A percentile compares a stretch with the other conserved stretches of the same genome.
phyloP scores from a whole-genome alignment of 2,797 vertebrate genomes.

The Enteromius fasciolatus region DNA sequence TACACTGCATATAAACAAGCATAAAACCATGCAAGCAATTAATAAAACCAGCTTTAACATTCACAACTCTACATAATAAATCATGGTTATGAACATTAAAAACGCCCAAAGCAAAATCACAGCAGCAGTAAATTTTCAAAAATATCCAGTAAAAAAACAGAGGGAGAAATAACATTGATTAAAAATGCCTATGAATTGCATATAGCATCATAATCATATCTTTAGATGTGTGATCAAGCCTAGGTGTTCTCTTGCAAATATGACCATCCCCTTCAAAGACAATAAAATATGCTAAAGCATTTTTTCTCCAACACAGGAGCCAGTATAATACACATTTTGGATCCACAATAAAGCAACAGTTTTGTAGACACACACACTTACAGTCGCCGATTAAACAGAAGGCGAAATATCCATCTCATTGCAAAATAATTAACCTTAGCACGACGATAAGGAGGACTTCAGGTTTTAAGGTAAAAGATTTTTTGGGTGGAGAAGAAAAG shows the following conservation, averaged over 20 bases:
- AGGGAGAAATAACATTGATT: background rate
- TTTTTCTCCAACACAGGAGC: conserved; percentile 29
- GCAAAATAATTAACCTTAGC: conserved; percentile 61
- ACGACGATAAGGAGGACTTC: conserved; percentile 30
- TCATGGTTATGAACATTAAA: background rate
- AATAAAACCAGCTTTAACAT: conserved; percentile 3
- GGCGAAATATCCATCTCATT: conserved; percentile 28
- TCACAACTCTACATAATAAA: conserved; percentile 5
- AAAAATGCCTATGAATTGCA: background rate
- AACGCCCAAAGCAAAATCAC: background rate
- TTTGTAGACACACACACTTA: conserved; percentile 12
- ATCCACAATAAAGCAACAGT: conserved; percentile 27
- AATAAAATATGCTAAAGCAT: background rate
- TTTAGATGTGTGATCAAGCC: background rate
- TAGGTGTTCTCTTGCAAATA: background rate
- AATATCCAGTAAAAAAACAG: background rate
- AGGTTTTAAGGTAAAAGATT: conserved; percentile 57
- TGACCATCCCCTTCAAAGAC: background rate
- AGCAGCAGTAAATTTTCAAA: background rate
- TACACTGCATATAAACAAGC: conserved; percentile 1
- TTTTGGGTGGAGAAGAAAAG: conserved; percentile 7
- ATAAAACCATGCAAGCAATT: conserved; percentile 9
- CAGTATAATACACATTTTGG: conserved; percentile 25
- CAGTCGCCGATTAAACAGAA: conserved; percentile 25
- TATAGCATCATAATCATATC: background rate